Evolutionary conservation across 2,797 vertebrate genomes (phyloP).

Genomic region (Anniella stebbinsi): DNA sequence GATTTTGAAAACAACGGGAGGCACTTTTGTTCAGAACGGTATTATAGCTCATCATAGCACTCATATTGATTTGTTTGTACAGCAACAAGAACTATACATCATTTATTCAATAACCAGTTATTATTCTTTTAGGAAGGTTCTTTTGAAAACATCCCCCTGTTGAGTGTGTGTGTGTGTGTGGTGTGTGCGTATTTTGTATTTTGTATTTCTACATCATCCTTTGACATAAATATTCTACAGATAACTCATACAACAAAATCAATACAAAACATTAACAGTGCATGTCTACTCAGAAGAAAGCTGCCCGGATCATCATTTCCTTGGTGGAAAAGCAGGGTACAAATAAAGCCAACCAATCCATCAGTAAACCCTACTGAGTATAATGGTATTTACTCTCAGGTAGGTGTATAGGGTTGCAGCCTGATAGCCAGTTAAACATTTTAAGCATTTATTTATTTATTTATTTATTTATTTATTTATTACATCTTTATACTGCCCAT

Average conservation of each 20-base stretch:
- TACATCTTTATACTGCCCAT: too few relatives aligned
- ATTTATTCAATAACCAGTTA: constrained; percentile 39
- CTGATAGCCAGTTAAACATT: background rate
- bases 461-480: too few relatives aligned
- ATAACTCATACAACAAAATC: background rate
- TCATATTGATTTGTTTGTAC: constrained; percentile 43
- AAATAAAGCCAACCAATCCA: too few relatives aligned
- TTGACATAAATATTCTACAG: background rate
- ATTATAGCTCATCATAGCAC: constrained; percentile 24
- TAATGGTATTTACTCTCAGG: background rate
- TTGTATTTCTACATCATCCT: background rate
- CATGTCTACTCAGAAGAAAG: background rate
- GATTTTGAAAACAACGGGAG: background rate
- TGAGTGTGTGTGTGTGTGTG: too few relatives aligned
- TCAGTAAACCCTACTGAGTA: too few relatives aligned
- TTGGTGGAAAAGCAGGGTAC: too few relatives aligned
- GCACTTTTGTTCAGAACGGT: constrained; percentile 20
- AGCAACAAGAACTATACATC: constrained; percentile 26
- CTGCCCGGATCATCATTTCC: too few relatives aligned
- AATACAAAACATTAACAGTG: background rate
- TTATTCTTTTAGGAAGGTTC: background rate
- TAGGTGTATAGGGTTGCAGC: background rate
- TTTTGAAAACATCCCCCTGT: background rate
- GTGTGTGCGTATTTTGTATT: background rate
- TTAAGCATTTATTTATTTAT: too few relatives aligned